Evolutionary conservation across 1,140 invertebrate species (phyloP).

Genomic region (Ceratitis capitata): DNA sequence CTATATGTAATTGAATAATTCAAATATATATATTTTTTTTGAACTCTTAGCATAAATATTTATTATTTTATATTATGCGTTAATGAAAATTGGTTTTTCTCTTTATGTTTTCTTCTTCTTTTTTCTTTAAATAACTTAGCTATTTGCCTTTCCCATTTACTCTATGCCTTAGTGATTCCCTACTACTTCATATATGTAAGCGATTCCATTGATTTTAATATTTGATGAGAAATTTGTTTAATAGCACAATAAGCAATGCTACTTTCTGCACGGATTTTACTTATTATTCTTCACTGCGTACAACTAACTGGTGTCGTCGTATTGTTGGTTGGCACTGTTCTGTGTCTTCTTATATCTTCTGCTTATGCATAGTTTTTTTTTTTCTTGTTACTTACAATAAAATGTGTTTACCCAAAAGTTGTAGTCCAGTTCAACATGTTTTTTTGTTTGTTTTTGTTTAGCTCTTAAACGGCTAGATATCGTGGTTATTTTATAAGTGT

Average conservation of each 20-base stretch:
- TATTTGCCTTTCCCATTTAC: not conserved
- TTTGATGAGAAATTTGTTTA: not conserved
- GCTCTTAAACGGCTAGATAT: too few relatives aligned
- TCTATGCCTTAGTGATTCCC: not conserved
- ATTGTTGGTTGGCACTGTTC: not conserved
- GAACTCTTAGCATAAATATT: not conserved
- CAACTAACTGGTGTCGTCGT: not conserved
- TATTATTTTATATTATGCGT: not conserved
- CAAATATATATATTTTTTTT: not conserved
- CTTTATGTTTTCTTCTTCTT: not conserved
- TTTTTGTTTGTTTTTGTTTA: not conserved
- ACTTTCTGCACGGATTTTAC: not conserved
- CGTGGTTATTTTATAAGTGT: not conserved
- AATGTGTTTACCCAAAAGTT: slow-evolving; percentile 36
- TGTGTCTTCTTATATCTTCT: not conserved
- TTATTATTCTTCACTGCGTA: not conserved
- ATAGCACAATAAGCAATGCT: not conserved
- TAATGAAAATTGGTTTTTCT: not conserved
- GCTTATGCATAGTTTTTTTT: not conserved
- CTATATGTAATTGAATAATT: not conserved
- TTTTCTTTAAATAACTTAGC: not conserved
- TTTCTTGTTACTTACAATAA: not conserved
- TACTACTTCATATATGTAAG: slow-evolving; percentile 28
- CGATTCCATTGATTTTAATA: slow-evolving; percentile 2
- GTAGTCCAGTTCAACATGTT: not conserved